Conservation (phyloP, 2,797 vertebrate species). For the Vespertilio murinus region DNA sequence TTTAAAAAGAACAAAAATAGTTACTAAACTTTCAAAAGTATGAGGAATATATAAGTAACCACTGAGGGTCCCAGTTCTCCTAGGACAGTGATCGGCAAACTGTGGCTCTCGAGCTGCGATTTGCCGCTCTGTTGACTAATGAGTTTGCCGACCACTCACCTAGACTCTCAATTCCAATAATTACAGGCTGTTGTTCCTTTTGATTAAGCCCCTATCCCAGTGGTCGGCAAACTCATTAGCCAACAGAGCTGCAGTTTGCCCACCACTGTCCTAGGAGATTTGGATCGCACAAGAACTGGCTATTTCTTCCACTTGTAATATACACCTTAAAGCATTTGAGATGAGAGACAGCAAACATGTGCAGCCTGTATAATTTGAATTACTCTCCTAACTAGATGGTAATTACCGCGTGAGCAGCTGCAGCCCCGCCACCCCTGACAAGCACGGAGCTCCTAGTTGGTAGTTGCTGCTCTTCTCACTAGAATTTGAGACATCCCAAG, state of each 20-base stretch:
- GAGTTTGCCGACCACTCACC: too few species aligned
- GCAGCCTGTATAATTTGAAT: background rate
- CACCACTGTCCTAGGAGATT: background rate
- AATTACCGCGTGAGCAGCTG: background rate
- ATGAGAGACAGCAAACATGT: background rate
- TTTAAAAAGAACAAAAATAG: background rate
- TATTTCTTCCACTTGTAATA: background rate
- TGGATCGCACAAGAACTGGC: background rate
- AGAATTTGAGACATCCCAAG: background rate
- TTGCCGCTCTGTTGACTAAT: too few species aligned
- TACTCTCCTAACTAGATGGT: background rate
- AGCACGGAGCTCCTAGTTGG: background rate
- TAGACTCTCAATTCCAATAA: too few species aligned
- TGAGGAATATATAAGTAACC: background rate
- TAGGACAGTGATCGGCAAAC: background rate
- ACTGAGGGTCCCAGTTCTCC: background rate
- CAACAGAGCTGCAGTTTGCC: too few species aligned
- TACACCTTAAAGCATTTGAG: background rate
- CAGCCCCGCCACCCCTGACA: background rate
- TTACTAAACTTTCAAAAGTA: background rate
- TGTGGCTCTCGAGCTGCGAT: too few species aligned
- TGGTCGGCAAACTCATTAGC: too few species aligned
- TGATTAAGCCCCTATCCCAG: too few species aligned
- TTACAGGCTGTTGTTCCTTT: too few species aligned
- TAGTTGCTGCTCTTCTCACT: background rate